phyloP scores from a whole-genome alignment of 2,113 vertebrate species.

The Hippocampus comes region DNA sequence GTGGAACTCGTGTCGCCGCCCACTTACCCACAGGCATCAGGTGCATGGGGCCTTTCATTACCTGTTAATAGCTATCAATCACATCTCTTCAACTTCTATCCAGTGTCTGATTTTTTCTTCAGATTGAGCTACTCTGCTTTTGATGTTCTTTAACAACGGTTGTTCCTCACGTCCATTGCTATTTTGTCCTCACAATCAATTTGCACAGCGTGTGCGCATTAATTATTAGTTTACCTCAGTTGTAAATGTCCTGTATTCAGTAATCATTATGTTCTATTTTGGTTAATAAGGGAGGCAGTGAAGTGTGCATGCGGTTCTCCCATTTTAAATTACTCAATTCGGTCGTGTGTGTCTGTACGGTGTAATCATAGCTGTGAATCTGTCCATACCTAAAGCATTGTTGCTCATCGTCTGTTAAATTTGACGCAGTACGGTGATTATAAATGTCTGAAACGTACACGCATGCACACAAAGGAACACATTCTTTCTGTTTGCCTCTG shows the following conservation, averaged over 20 bases:
- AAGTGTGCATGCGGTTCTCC: slow-evolving; percentile 47
- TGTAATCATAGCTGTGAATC: slow-evolving; percentile 8
- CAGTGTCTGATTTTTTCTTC: slow-evolving; percentile 15
- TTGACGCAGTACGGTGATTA: slow-evolving; percentile 5
- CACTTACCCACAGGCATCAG: slow-evolving; percentile 46
- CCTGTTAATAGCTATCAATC: slow-evolving; percentile 39
- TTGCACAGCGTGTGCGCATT: slow-evolving; percentile 56
- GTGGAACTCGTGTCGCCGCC: slow-evolving; percentile 29
- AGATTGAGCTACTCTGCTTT: slow-evolving; percentile 33
- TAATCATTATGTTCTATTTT: slow-evolving; percentile 53
- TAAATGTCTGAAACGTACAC: not conserved
- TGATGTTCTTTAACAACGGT: slow-evolving; percentile 42
- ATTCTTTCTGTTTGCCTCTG: slow-evolving; percentile 16
- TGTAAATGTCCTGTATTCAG: slow-evolving; percentile 54
- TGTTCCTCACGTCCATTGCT: slow-evolving; percentile 59
- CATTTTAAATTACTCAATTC: slow-evolving; percentile 31
- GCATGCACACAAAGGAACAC: slow-evolving; percentile 23
- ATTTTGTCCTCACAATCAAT: slow-evolving; percentile 56
- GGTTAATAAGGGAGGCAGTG: slow-evolving; percentile 48
- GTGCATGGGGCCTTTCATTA: slow-evolving; percentile 38
- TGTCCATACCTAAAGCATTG: slow-evolving; percentile 17
- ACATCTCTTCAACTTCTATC: slow-evolving; percentile 13
- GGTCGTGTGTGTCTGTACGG: slow-evolving; percentile 10
- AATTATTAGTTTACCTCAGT: slow-evolving; percentile 50
- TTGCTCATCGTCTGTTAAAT: slow-evolving; percentile 10